These are phyloP conservation scores for Notothenia coriiceps DNA, from an alignment of 2,113 vertebrate genomes.

Conservation along the genomic window DNA sequence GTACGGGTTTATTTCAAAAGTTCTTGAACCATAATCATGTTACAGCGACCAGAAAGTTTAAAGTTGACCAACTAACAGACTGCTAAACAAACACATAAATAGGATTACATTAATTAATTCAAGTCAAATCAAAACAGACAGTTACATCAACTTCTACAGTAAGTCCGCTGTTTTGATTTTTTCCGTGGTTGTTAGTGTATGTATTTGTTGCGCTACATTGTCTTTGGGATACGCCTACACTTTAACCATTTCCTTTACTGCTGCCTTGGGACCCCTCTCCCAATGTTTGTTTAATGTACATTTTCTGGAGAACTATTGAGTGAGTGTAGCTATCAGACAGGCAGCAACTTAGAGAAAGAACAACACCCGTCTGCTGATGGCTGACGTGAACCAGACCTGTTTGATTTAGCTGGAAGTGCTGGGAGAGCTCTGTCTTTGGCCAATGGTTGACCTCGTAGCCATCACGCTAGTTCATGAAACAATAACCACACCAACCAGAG, in stretches of 20 bases:
- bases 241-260: slow-evolving; percentile 64
- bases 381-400: slow-evolving; percentile 56
- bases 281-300: slow-evolving; percentile 67
- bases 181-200: slow-evolving; percentile 1
- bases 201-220: slow-evolving; percentile 49
- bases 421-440: slow-evolving; percentile 35
- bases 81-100: too few species aligned
- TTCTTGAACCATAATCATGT: too few species aligned
- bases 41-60: too few species aligned
- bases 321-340: slow-evolving; percentile 22
- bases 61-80: too few species aligned
- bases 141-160: too few species aligned
- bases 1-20: too few species aligned
- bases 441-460: slow-evolving; percentile 42
- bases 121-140: too few species aligned
- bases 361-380: slow-evolving; percentile 46
- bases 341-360: slow-evolving; percentile 44
- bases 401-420: slow-evolving; percentile 28
- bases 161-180: not conserved
- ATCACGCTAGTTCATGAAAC: slow-evolving; percentile 33
- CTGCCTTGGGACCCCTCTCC: slow-evolving; percentile 33
- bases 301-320: slow-evolving; percentile 35
- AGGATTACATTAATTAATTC: too few species aligned
- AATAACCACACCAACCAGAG: slow-evolving; percentile 42
- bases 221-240: slow-evolving; percentile 45